Evolutionary conservation across 2,113 vertebrate species (phyloP).

Genomic region (Aramus guarauna): DNA sequence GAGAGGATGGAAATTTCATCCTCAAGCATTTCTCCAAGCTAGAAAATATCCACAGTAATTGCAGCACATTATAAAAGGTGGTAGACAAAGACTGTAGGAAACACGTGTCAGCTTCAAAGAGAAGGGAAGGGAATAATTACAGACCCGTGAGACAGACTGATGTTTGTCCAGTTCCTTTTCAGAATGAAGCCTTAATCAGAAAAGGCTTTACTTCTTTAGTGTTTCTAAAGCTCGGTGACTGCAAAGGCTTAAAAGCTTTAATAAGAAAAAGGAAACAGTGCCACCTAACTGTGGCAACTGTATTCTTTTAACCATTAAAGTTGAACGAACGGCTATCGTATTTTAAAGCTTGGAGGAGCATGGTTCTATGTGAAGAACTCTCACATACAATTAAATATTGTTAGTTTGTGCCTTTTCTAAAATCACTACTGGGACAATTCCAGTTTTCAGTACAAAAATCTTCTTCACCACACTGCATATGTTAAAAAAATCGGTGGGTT

Average conservation of each 20-base stretch:
- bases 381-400: background rate
- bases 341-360: background rate
- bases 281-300: constrained; percentile 64
- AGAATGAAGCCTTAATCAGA: background rate
- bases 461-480: background rate
- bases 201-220: background rate
- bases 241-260: background rate
- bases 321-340: background rate
- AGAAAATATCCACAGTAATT: background rate
- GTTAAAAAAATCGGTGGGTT: background rate
- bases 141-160: background rate
- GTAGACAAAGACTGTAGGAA: background rate
- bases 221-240: background rate
- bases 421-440: background rate
- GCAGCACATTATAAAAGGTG: background rate
- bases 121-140: constrained; percentile 2
- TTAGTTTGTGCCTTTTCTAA: background rate
- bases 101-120: background rate
- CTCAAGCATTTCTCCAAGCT: background rate
- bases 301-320: background rate
- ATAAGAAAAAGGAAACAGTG: constrained; percentile 69
- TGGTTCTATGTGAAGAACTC: background rate
- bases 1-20: background rate
- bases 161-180: background rate
- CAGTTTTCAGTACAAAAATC: background rate